These are phyloP conservation scores for Mythimna vitellina DNA, from an alignment of 2,888 invertebrate species.

Conservation along the genomic window DNA sequence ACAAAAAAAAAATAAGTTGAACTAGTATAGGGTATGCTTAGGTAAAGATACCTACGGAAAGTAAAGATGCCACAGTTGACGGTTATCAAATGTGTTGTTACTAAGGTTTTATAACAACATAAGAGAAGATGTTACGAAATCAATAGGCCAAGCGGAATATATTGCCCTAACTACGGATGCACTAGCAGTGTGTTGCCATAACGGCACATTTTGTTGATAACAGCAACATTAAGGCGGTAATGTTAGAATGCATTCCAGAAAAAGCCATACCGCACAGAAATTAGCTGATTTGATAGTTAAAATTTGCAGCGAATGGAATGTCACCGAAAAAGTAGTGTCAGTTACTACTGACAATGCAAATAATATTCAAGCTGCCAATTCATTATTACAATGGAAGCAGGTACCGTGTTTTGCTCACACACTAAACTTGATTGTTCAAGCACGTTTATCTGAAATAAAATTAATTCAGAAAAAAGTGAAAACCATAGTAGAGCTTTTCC, in stretches of 20 bases:
- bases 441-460: constrained; percentile 11
- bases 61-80: too few relatives aligned
- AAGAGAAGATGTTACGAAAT: constrained; percentile 3
- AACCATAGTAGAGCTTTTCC: constrained; percentile 13
- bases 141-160: constrained; percentile 6
- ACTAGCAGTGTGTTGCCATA: not conserved
- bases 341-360: constrained; percentile 14
- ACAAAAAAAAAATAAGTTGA: too few relatives aligned
- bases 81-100: constrained; percentile 1
- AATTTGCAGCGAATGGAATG: constrained; percentile 1
- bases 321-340: constrained; percentile 4
- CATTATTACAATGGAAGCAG: constrained; percentile 14
- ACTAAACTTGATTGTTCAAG: constrained; percentile 12
- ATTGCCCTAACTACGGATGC: constrained; percentile 9
- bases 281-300: not conserved
- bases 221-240: constrained; percentile 8
- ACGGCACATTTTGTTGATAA: constrained; percentile 8
- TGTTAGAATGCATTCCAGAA: constrained; percentile 15
- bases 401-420: constrained; percentile 25
- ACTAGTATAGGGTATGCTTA: too few relatives aligned
- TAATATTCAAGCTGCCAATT: constrained; percentile 8
- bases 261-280: constrained; percentile 15
- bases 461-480: constrained; percentile 5
- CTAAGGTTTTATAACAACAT: constrained; percentile 7
- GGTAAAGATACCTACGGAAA: too few relatives aligned